phyloP scores from a whole-genome alignment of 2,888 invertebrate genomes.

The Cynaeus angustus region DNA sequence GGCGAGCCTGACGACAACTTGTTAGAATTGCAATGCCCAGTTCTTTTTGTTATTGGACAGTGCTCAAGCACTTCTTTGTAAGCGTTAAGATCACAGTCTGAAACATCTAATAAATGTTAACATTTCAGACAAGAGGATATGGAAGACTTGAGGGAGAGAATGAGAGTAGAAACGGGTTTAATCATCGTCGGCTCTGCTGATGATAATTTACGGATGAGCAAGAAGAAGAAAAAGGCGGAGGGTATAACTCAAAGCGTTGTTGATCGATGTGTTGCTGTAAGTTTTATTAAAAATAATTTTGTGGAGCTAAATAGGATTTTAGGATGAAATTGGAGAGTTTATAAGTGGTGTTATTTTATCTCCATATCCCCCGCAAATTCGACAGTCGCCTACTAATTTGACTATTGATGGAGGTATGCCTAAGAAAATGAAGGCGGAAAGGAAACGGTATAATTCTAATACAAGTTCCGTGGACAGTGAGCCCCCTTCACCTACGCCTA shows the following conservation, averaged over 20 bases:
- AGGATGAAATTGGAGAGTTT: constrained; percentile 81
- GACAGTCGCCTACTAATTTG: constrained; percentile 67
- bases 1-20: constrained; percentile 86
- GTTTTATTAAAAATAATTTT: constrained; percentile 49
- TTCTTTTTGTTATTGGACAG: constrained; percentile 87
- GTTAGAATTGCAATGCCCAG: constrained; percentile 82
- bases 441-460: constrained; percentile 74
- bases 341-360: constrained; percentile 75
- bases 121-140: constrained; percentile 80
- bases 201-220: constrained; percentile 81
- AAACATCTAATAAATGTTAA: background rate
- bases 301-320: constrained; percentile 12
- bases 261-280: constrained; percentile 83
- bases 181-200: constrained; percentile 88
- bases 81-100: constrained; percentile 53
- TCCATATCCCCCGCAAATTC: constrained; percentile 75
- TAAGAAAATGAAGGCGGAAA: constrained; percentile 63
- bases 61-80: constrained; percentile 78
- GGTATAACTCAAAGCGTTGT: constrained; percentile 87
- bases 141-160: constrained; percentile 83
- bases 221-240: constrained; percentile 81
- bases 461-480: constrained; percentile 73
- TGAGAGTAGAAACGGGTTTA: constrained; percentile 84
- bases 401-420: constrained; percentile 60
- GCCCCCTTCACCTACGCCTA: constrained; percentile 72